A percentile compares a stretch with the other conserved stretches of the same genome.
phyloP scores from a whole-genome alignment of 2,113 vertebrate genomes.

The Coptodon rendalli region DNA sequence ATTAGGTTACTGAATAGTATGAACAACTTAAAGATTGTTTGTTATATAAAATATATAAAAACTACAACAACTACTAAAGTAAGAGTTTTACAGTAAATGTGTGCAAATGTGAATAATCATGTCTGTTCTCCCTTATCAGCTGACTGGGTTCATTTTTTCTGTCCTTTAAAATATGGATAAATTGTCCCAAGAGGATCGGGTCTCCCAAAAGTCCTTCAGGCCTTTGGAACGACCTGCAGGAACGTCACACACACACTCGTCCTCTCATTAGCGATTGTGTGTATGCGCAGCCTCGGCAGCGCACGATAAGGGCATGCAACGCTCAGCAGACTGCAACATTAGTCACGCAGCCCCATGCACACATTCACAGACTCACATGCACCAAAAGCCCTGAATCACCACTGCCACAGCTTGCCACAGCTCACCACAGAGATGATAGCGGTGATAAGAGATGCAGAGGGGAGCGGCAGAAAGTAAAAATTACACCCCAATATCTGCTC shows the following conservation, averaged over 20 bases:
- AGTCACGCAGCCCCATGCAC: slow-evolving; percentile 84
- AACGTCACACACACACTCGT: slow-evolving; percentile 24
- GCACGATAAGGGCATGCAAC: slow-evolving; percentile 94
- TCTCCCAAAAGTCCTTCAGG: slow-evolving; percentile 86
- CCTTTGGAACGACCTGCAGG: slow-evolving; percentile 82
- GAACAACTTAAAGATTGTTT: background rate
- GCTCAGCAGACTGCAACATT: slow-evolving; percentile 98
- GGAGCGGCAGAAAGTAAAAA: slow-evolving; percentile 82
- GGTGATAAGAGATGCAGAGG: slow-evolving; percentile 87
- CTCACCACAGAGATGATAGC: slow-evolving; percentile 68
- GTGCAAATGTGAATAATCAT: background rate
- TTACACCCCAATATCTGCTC: slow-evolving; percentile 82
- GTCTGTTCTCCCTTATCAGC: background rate
- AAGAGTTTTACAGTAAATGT: background rate
- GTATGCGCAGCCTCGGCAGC: slow-evolving; percentile 93
- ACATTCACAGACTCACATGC: slow-evolving; percentile 39
- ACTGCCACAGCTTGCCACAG: slow-evolving; percentile 56
- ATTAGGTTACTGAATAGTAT: background rate
- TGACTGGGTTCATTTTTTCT: background rate
- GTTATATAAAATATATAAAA: background rate
- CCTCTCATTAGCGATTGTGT: slow-evolving; percentile 97
- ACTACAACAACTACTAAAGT: background rate
- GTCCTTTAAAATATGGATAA: slow-evolving; percentile 74
- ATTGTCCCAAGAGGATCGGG: slow-evolving; percentile 82
- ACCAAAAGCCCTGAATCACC: slow-evolving; percentile 83